These are phyloP conservation scores for Agapornis canus DNA, from an alignment of 2,797 vertebrate species.

Conservation along the genomic window DNA sequence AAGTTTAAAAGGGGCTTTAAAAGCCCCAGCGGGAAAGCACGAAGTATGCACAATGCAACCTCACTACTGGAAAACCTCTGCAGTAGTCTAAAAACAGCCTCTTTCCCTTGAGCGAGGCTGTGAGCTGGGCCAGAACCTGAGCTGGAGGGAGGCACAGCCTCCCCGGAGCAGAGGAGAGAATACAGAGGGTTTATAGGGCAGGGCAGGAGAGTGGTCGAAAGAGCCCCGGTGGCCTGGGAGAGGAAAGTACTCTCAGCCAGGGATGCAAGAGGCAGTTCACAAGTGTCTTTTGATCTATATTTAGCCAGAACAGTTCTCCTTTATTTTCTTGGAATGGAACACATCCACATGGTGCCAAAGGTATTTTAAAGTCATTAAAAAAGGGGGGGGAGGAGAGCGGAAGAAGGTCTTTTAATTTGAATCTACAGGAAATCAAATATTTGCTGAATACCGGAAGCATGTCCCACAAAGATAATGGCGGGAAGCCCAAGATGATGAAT, in stretches of 20 bases:
- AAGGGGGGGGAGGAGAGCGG: neutral
- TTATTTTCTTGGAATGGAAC: slow-evolving; percentile 45
- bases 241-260: neutral
- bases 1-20: neutral
- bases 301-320: neutral
- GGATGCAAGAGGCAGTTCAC: neutral
- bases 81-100: neutral
- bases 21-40: neutral
- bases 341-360: neutral
- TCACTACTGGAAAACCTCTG: neutral
- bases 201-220: neutral
- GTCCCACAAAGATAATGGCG: slow-evolving; percentile 53
- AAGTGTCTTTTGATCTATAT: slow-evolving; percentile 59
- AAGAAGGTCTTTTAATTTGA: slow-evolving; percentile 36
- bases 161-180: neutral
- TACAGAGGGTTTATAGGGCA: neutral
- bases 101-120: neutral
- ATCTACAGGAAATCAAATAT: slow-evolving; percentile 70
- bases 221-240: neutral
- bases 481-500: slow-evolving; percentile 33
- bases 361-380: neutral
- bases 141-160: neutral
- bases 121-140: neutral
- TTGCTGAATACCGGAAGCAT: slow-evolving; percentile 64
- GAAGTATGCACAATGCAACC: accelerated